phyloP scores from a whole-genome alignment of 2,797 vertebrate genomes.

The Sebastes diaconus region DNA sequence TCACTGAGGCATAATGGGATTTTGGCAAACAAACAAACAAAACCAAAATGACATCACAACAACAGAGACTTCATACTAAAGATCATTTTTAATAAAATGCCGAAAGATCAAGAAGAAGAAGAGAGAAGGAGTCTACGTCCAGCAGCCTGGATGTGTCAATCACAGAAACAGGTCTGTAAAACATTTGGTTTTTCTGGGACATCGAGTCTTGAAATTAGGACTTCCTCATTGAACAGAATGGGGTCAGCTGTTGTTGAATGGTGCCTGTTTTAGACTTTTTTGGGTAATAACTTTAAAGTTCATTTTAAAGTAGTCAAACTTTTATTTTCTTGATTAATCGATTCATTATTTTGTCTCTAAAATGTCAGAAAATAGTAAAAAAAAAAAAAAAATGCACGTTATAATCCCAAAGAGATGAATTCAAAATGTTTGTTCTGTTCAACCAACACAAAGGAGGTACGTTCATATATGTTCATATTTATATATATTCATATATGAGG shows the following conservation, averaged over 20 bases:
- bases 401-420: background rate
- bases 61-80: background rate
- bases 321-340: no score
- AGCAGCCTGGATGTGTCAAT: slow-evolving; percentile 1
- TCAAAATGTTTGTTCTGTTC: no score
- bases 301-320: no score
- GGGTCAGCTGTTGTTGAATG: background rate
- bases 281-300: no score
- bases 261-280: no score
- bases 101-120: background rate
- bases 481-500: no score
- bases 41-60: background rate
- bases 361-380: background rate
- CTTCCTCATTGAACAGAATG: background rate
- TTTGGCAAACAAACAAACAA: background rate
- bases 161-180: background rate
- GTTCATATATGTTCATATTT: no score
- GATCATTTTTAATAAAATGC: background rate
- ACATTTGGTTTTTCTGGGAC: background rate
- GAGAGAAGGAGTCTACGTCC: background rate
- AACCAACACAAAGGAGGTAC: no score
- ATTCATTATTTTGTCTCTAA: background rate
- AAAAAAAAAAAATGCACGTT: background rate
- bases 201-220: background rate
- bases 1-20: slow-evolving; percentile 26